Base-by-base conservation (phyloP, 2,113 vertebrate species). In the Marmota flaviventris region DNA sequence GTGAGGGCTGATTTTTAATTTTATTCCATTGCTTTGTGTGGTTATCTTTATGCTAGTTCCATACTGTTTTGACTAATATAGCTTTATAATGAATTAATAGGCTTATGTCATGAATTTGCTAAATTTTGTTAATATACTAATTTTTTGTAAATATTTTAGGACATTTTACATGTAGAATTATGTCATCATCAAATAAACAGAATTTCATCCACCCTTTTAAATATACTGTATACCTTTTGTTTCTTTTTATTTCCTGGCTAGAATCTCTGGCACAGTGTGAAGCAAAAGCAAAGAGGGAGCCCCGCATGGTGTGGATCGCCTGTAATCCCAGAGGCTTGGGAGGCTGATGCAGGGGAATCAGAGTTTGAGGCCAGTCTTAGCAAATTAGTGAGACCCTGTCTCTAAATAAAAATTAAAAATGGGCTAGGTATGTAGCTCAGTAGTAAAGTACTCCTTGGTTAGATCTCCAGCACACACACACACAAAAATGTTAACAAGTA, bases 171-270 rank as follows among this genome's bases (percentile, higher is more conserved):
- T 85, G 9, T 45, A 53, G 9, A 20, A 69, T 39, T 53, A 75
- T 18, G 16, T 73, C 22, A 39, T 87, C 13, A 61, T 65, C 8
- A 90, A 72, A 75, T 61, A 75, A 84, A 81, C 2, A 73, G 34
- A 65, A 4, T 20, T 76, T 48, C 85, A 9, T 8, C 72, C 73
- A 3, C 73, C 3, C n/a, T 75, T 67, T 1, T 84, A 89, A 39
- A 17, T 34, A 51, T 85, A 22, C 5, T 75, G 16, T 1, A 61
- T 53, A 22, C 1, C 12, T 58, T 91, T 76, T 77, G 70, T 91
- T 96, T 48, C 25, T 79, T 58, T 61, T 53, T 93, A 13, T 91
- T 91, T 13, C 9, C 85, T 91, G 18, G 8, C n/a, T 87, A n/a
- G 37, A 29, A 20, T 77, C 34, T 88, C 13, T 22, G 27, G 18